Conservation (phyloP, 2,888 invertebrate species). For the Cerastis leucographa region DNA sequence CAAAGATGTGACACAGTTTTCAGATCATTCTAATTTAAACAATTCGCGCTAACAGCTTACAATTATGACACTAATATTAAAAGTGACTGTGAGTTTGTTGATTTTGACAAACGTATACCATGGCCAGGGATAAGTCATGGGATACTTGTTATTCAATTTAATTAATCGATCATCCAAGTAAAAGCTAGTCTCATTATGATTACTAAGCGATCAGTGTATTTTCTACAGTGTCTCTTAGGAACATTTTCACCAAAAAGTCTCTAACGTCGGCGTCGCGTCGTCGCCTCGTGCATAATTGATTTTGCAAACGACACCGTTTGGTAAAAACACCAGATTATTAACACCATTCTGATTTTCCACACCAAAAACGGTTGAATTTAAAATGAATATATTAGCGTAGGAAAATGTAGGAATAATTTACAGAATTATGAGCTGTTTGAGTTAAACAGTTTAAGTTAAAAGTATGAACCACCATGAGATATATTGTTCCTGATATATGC, state of each 20-base stretch:
- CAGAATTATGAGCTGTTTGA: neutral
- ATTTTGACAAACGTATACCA: too few relatives aligned
- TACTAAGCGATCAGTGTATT: neutral
- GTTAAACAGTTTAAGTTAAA: neutral
- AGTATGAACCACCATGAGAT: neutral
- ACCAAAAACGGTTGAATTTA: slow-evolving; percentile 4
- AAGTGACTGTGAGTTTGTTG: neutral
- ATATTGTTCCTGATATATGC: too few relatives aligned
- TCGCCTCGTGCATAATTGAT: slow-evolving; percentile 40
- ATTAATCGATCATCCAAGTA: neutral
- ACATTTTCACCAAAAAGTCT: slow-evolving; percentile 7
- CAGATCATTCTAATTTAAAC: neutral
- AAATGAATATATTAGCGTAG: neutral
- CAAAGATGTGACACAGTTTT: neutral
- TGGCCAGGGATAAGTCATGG: too few relatives aligned
- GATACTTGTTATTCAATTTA: too few relatives aligned
- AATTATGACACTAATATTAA: neutral
- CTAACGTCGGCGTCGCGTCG: slow-evolving; percentile 7
- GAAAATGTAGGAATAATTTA: neutral
- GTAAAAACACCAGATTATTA: slow-evolving; percentile 1
- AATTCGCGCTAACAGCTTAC: too few relatives aligned
- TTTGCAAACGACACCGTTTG: slow-evolving; percentile 41
- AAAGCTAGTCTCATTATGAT: neutral
- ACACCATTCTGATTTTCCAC: slow-evolving; percentile 22
- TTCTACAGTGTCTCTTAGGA: neutral